Evolutionary conservation across 2,113 vertebrate species (phyloP).

Genomic region (Microtus oregoni): DNA sequence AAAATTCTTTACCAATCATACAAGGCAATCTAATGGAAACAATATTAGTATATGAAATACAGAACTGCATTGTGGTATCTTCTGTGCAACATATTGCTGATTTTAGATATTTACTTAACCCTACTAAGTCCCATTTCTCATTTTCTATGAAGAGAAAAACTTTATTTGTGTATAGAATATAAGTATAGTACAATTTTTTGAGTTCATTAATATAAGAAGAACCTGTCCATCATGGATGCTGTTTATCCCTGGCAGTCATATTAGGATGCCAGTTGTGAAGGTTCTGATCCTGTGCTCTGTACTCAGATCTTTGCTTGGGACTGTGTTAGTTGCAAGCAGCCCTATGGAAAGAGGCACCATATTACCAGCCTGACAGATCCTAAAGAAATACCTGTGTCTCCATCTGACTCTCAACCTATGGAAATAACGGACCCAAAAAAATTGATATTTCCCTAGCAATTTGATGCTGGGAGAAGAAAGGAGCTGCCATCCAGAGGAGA

Average conservation of each 20-base stretch:
- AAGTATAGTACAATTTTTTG: neutral
- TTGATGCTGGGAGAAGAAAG: neutral
- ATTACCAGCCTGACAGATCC: neutral
- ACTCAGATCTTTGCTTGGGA: neutral
- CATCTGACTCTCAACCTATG: neutral
- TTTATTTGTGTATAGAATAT: neutral
- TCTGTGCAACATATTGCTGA: neutral
- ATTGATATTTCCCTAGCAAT: neutral
- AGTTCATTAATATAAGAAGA: neutral
- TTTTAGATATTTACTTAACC: constrained; percentile 41
- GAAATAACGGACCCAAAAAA: neutral
- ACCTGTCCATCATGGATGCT: neutral
- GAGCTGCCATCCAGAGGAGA: neutral
- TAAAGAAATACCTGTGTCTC: neutral
- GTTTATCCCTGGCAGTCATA: neutral
- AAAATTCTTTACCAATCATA: neutral
- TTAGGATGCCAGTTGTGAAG: neutral
- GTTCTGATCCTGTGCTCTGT: neutral
- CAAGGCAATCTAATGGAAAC: neutral
- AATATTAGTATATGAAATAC: neutral
- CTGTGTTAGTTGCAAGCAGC: neutral
- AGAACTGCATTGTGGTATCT: neutral
- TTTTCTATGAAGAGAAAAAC: neutral
- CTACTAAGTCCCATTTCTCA: neutral
- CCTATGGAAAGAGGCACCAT: neutral